phyloP scores from a whole-genome alignment of 2,113 vertebrate genomes.

The Ariopsis seemanni region DNA sequence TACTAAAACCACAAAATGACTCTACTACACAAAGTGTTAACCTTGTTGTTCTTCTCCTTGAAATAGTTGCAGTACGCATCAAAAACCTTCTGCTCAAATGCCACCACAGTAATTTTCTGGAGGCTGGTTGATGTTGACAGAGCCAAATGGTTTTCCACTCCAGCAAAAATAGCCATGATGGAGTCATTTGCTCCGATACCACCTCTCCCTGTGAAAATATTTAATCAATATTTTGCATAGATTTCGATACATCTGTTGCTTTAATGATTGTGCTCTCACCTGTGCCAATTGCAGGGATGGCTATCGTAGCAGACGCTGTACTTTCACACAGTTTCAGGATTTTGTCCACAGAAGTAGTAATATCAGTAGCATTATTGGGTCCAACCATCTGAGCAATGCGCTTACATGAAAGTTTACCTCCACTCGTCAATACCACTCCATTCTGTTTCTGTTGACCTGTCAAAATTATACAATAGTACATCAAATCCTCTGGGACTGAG shows the following conservation, averaged over 20 bases:
- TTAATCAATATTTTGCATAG: neutral
- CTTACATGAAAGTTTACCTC: constrained; percentile 59
- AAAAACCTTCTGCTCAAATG: constrained; percentile 53
- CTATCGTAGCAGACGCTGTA: constrained; percentile 41
- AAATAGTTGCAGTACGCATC: constrained; percentile 40
- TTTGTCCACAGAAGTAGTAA: constrained; percentile 52
- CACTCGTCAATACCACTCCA: constrained; percentile 57
- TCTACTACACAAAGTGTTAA: neutral
- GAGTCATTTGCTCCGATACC: constrained; percentile 47
- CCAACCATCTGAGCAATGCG: constrained; percentile 65
- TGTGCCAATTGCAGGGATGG: constrained; percentile 64
- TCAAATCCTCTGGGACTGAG: neutral
- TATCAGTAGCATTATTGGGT: constrained; percentile 42
- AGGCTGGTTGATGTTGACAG: constrained; percentile 42
- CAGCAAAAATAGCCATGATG: constrained; percentile 54
- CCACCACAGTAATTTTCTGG: constrained; percentile 46
- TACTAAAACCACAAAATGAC: neutral
- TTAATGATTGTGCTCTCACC: constrained; percentile 44
- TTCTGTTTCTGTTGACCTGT: constrained; percentile 54
- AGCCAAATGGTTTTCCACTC: constrained; percentile 50
- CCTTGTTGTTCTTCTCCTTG: constrained; percentile 45
- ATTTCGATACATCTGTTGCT: neutral
- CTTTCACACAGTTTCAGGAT: constrained; percentile 59
- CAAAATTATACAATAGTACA: neutral
- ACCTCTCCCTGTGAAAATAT: constrained; percentile 51